Evolutionary conservation across 2,113 vertebrate genomes (phyloP).

Genomic region (Callospermophilus lateralis): DNA sequence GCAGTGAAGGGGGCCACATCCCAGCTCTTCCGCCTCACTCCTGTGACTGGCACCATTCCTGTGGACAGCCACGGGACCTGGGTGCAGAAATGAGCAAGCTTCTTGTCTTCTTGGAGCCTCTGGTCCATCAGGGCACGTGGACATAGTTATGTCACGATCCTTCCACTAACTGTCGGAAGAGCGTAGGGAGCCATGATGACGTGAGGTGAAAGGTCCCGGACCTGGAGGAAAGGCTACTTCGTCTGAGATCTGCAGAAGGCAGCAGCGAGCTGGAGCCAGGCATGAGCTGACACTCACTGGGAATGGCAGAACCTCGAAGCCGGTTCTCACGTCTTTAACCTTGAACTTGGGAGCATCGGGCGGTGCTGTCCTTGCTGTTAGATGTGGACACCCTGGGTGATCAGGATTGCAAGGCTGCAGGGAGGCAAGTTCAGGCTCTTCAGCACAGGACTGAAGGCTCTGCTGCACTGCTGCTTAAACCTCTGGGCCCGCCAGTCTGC

Average conservation of each 20-base stretch:
- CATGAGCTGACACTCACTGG: too few relatives aligned
- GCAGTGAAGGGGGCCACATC: neutral
- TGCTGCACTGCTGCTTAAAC: neutral
- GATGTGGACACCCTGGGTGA: neutral
- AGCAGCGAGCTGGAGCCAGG: neutral
- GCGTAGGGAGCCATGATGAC: neutral
- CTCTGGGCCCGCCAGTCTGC: neutral
- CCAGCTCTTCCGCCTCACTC: neutral
- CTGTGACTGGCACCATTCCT: neutral
- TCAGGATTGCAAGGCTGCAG: neutral
- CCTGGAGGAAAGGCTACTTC: neutral
- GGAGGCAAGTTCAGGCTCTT: neutral
- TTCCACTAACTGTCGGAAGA: neutral
- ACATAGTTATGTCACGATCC: neutral
- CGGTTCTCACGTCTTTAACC: neutral
- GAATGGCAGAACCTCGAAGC: too few relatives aligned
- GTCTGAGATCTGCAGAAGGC: conserved; percentile 1
- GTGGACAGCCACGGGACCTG: neutral
- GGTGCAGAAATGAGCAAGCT: neutral
- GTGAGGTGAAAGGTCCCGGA: neutral
- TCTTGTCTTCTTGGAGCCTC: neutral
- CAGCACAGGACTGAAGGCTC: neutral
- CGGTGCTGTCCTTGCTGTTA: neutral
- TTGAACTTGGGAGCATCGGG: neutral
- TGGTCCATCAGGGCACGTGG: neutral